Base-by-base conservation (phyloP, 1,140 invertebrate genomes). In the Bathynomus jamesi region DNA sequence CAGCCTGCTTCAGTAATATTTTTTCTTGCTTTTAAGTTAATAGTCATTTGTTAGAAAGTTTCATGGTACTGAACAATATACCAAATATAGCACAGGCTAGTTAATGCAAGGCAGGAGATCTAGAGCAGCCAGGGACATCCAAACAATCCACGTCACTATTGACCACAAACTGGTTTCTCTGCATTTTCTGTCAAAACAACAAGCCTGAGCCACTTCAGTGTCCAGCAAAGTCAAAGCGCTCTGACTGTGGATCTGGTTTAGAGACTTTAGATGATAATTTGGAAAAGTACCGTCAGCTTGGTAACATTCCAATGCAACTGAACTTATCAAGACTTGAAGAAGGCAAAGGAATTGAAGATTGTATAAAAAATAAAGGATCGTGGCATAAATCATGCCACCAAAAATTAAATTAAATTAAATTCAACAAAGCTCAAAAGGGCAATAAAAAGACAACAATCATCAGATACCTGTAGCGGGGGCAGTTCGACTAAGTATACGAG, bases 311-410 rank as follows among this genome's bases (percentile, higher is more conserved):
- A 25, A 11, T 67, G 28, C 65, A 67, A 21, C 28, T 67, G 21
- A 67, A 67, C 53, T 30, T 67, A 27, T 40, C 64, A 4, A 65
- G 25, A 4, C 64, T 65, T 65, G 64, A 65, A 28, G 64, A 65
- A 7, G 64, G 64, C 25, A 8, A 32, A 53, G 65, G 65, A 30
- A 67, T 67, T 67, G 65, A 67, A 32, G 13, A 67, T 32, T 67
- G 28, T 67, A 21, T 67, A 40, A 67, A 67, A 67, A 67, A 67
- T 67, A 21, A 21, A 3, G 65, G 30, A 32, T 67, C 28, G 53
- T 66, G 65, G 28, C 28, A 66, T 21, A 40, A 67, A 21, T 67
- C 65, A 3, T 67, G 65, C 21, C 53, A 21, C 53, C 21, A 40
- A 3, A n/a, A n/a, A n/a, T n/a, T n/a, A n/a, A n/a, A n/a, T n/a